Conservation (phyloP, 2,888 invertebrate genomes). For the Ferdinandea cuprea region DNA sequence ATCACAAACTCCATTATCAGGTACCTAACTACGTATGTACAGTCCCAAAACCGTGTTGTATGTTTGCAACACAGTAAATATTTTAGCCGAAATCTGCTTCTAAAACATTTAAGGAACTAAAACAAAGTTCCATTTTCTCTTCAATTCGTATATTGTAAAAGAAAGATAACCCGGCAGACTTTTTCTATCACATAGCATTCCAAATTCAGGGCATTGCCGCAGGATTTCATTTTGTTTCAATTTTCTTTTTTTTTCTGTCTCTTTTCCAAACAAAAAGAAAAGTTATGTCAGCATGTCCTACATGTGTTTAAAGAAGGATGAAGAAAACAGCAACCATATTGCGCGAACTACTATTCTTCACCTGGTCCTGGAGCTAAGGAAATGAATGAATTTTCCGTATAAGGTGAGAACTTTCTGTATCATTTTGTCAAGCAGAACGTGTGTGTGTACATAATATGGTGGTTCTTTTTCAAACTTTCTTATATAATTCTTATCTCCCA, state of each 20-base stretch:
- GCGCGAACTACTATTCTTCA: conserved; percentile 4
- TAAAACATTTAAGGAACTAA: conserved; percentile 48
- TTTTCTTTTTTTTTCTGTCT: conserved; percentile 20
- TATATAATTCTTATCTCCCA: background rate
- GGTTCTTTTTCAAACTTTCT: conserved; percentile 17
- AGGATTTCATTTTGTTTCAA: conserved; percentile 24
- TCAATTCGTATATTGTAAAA: conserved; percentile 26
- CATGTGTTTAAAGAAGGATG: conserved; percentile 39
- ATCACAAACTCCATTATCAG: conserved; percentile 30
- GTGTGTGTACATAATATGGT: background rate
- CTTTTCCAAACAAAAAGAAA: conserved; percentile 11
- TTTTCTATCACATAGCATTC: conserved; percentile 35
- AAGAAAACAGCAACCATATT: conserved; percentile 50
- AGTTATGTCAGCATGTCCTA: conserved; percentile 41
- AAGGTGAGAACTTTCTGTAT: conserved; percentile 59
- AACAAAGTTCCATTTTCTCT: conserved; percentile 40
- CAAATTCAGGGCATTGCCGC: conserved; percentile 42
- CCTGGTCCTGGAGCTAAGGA: conserved; percentile 22
- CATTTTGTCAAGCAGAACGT: conserved; percentile 46
- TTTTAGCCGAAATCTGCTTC: conserved; percentile 31
- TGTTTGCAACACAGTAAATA: conserved; percentile 11
- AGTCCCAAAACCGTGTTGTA: background rate
- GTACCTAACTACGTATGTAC: no score
- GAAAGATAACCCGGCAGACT: conserved; percentile 24
- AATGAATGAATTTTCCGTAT: conserved; percentile 35